These are phyloP conservation scores for Drosophila littoralis DNA, from an alignment of 1,140 invertebrate species.

Conservation along the genomic window DNA sequence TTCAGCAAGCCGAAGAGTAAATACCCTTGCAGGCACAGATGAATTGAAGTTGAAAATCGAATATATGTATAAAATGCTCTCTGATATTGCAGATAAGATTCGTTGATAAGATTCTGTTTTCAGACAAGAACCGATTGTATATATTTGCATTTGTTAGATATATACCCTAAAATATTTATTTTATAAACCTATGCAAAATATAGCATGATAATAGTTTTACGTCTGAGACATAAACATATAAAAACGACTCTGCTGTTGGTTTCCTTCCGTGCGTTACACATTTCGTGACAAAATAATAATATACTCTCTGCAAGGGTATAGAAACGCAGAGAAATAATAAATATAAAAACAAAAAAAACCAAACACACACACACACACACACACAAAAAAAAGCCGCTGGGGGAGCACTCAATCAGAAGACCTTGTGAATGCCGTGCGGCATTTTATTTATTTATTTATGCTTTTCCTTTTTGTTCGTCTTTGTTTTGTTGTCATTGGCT, in stretches of 20 bases:
- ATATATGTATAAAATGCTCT: no score
- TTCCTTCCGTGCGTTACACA: neutral
- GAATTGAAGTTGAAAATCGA: no score
- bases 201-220: no score
- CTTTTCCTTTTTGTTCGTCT: conserved; percentile 15
- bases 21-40: neutral
- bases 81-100: neutral
- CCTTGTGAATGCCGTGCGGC: conserved; percentile 71
- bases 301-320: neutral
- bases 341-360: no score
- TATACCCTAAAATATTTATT: no score
- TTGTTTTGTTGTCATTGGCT: conserved; percentile 10
- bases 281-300: neutral
- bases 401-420: conserved; percentile 50
- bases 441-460: conserved; percentile 42
- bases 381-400: conserved; percentile 18
- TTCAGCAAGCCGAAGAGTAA: conserved; percentile 17
- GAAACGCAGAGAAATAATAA: neutral
- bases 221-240: no score
- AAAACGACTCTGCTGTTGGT: no score
- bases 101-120: no score
- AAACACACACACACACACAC: neutral
- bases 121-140: no score
- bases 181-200: no score
- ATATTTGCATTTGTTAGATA: no score